Evolutionary conservation across 1,140 invertebrate species (phyloP), one percentile per base, ranked within the genome.

Genomic region (Dreissena polymorpha): DNA sequence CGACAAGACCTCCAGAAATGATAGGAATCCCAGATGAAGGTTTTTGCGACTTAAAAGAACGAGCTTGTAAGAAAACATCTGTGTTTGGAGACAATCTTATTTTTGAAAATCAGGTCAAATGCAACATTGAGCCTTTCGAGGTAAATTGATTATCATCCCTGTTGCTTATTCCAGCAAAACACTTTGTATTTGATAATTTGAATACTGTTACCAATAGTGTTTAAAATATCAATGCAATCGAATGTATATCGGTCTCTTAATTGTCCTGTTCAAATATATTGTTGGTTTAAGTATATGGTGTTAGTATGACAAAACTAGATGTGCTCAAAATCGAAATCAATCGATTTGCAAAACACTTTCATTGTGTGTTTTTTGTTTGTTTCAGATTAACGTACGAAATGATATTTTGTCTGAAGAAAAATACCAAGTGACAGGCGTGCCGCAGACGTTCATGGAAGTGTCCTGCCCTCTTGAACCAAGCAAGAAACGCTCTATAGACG

Each of bases 51-150:
- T 29, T 75, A 27, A 51, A 25, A 51, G 14, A 64, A 51, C 25
- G 72, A 25, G 18, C 29, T 14, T 75, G 72, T 75, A 12, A 18
- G 27, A 60, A 16, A 63, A 75, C 72, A 27, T 75, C 72, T 25
- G 72, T 75, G 12, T 75, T 27, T 29, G 72, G 72, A 3, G 18
- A 16, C 23, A 75, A 75, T 64, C 39, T 63, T 10, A 27, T 63
- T 8, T 14, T 10, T 16, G 12, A 7, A 0, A 13, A 10, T 23
- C 29, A 25, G 13, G 29, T 75, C n/a, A 27, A 53, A 29, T 75
- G 72, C n/a, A 51, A 16, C 14, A 8, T 75, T 2, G 63, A 12
- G 13, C 70, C 70, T 16, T 55, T 72, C 2, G 0, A 21, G 16
- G 70, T 72, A 53, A 27, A 60, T 21, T 0, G n/a, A 49, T 71